Conservation (phyloP, 1,140 invertebrate species). For the Holcopasites calliopsidis region DNA sequence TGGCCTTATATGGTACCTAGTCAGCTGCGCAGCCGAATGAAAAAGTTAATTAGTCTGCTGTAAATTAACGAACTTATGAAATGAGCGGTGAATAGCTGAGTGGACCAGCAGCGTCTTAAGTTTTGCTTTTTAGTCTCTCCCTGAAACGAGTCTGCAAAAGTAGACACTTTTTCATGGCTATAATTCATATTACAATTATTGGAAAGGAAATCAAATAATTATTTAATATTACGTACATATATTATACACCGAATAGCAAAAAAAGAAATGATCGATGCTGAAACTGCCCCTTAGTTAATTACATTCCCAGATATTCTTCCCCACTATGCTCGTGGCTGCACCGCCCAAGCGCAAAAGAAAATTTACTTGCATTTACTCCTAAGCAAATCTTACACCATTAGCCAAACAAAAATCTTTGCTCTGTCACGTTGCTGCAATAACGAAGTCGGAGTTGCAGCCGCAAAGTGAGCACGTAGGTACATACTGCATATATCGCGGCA, state of each 20-base stretch:
- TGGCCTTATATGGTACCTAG: conserved; percentile 1
- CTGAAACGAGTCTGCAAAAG: background rate
- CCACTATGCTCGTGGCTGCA: too few relatives aligned
- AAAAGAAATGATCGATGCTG: too few relatives aligned
- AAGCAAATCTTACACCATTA: too few relatives aligned
- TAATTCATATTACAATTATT: background rate
- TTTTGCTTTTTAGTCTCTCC: background rate
- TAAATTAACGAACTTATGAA: conserved; percentile 52
- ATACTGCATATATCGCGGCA: conserved; percentile 1
- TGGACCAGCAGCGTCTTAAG: background rate
- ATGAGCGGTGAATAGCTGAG: conserved; percentile 18
- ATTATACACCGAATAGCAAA: too few relatives aligned
- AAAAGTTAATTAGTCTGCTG: conserved; percentile 45
- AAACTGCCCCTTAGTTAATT: too few relatives aligned
- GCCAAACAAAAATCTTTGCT: conserved; percentile 2
- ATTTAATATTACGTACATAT: too few relatives aligned
- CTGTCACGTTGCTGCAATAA: background rate
- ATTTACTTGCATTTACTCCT: too few relatives aligned
- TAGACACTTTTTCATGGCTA: background rate
- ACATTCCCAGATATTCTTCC: too few relatives aligned
- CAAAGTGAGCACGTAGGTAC: background rate
- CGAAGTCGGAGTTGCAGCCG: background rate
- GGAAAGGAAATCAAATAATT: too few relatives aligned
- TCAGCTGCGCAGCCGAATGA: background rate
- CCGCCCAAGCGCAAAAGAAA: too few relatives aligned